Evolutionary conservation across 92 coral and sea anemone species (phyloP).

Genomic region (Diadumene lineata): DNA sequence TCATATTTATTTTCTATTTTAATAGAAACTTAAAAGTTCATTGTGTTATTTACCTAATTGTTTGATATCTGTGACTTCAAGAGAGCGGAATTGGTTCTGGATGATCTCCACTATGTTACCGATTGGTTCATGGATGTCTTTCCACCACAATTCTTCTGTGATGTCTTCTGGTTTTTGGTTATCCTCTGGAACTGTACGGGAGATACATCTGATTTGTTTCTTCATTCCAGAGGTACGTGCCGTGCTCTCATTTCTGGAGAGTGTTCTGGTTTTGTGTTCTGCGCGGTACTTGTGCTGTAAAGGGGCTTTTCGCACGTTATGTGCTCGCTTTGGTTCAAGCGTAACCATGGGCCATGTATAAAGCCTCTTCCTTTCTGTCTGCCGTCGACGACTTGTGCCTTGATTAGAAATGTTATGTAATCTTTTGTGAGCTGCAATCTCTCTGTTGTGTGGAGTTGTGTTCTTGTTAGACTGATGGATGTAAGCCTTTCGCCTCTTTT

Average conservation of each 20-base stretch:
- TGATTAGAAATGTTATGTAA: neutral
- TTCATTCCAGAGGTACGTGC: neutral
- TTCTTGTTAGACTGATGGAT: neutral
- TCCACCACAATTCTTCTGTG: neutral
- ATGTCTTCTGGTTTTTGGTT: neutral
- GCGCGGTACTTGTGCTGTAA: neutral
- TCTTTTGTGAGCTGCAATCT: neutral
- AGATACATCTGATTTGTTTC: neutral
- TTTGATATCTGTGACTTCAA: neutral
- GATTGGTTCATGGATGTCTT: constrained; percentile 7
- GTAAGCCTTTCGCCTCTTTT: neutral
- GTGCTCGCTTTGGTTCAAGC: neutral
- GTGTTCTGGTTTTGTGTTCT: neutral
- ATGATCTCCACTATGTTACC: neutral
- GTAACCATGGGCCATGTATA: neutral
- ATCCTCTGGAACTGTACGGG: neutral
- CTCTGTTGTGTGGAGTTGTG: neutral
- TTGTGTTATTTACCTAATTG: too few relatives aligned
- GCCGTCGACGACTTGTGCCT: neutral
- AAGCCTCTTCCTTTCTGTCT: neutral
- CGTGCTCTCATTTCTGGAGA: neutral
- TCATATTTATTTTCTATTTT: too few relatives aligned
- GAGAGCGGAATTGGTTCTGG: neutral
- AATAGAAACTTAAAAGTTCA: too few relatives aligned
- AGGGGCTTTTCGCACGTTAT: neutral